Evolutionary conservation across 2,113 vertebrate species (phyloP), one percentile per base, ranked within the genome.

Genomic region (Menidia beryllina): DNA sequence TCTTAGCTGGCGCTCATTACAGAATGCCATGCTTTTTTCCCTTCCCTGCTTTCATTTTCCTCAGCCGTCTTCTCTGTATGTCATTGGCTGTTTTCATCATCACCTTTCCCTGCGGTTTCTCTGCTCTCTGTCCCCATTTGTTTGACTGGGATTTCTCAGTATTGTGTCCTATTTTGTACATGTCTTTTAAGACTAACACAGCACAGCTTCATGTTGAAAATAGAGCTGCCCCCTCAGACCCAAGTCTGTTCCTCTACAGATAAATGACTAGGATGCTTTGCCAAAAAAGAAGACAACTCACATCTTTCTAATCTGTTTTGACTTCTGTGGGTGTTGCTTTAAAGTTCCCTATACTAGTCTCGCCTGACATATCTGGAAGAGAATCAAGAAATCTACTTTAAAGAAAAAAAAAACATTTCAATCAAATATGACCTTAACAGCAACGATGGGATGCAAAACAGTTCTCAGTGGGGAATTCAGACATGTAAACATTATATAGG

Each of bases 1-100:
- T 82, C 73, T 83, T 84, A 84, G 75, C 69, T 67, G 30, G 69
- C 53, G 64, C 90, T 92, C 85, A 88, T 90, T 91, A 89, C 80
- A 62, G 81, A 83, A 65, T 79, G 78, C 66, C 62, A 1, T 27
- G 72, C 57, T 74, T 61, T 58, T 49, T 71, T 36, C 69, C 57
- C 73, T 34, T 56, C 76, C 50, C 59, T 13, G 39, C 71, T 74
- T 25, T 72, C 27, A 55, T 60, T 71, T 55, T 63, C 68, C 34
- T 75, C 26, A 5, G 12, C 58, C 20, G 23, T 34, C 38, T 78
- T 34, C 38, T 78, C 75, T 77, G 53, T 43, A 43, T 82, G 76
- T 82, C 75, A 80, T 83, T 79, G 74, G 66, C 69, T 68, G 77
- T 80, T 84, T 75, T 82, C 79, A 81, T 90, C 83, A 80, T 63